phyloP scores from a whole-genome alignment of 1,140 invertebrate genomes.

The Leptinotarsa undecemlineata region DNA sequence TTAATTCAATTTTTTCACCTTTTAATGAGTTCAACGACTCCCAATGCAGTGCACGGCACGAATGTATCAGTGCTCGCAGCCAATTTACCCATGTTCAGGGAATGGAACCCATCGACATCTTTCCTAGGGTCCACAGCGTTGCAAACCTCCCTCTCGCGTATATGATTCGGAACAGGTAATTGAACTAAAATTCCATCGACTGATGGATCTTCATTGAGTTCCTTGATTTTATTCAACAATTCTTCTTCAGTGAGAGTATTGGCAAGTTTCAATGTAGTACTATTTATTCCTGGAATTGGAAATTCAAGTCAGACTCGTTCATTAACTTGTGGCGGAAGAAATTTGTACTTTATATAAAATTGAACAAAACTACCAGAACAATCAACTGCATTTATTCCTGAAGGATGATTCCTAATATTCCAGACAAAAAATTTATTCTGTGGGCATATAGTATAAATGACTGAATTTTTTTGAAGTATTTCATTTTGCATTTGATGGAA shows the following conservation, averaged over 20 bases:
- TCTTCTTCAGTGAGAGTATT: slow-evolving; percentile 65
- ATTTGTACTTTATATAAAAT: background rate
- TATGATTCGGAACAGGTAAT: slow-evolving; percentile 76
- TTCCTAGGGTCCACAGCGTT: slow-evolving; percentile 79
- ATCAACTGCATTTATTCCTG: too few species aligned
- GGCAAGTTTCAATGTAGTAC: slow-evolving; percentile 54
- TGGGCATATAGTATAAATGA: too few species aligned
- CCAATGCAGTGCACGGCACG: slow-evolving; percentile 84
- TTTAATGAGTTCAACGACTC: slow-evolving; percentile 77
- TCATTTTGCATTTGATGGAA: too few species aligned
- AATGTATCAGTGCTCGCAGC: slow-evolving; percentile 74
- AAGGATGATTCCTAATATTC: too few species aligned
- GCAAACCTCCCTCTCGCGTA: slow-evolving; percentile 75
- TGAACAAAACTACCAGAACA: too few species aligned
- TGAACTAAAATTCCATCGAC: slow-evolving; percentile 88
- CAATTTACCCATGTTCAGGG: slow-evolving; percentile 76
- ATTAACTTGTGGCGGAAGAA: background rate
- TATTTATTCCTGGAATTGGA: slow-evolving; percentile 58
- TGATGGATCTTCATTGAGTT: slow-evolving; percentile 69
- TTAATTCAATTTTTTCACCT: slow-evolving; percentile 48
- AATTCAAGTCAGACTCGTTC: background rate
- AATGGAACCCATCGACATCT: slow-evolving; percentile 91
- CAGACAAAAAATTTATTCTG: too few species aligned
- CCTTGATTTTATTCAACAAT: slow-evolving; percentile 66
- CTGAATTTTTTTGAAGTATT: too few species aligned